Evolutionary conservation across 1,140 invertebrate species (phyloP), one percentile per base, ranked within the genome.

Genomic region (Drosophila carrolli): DNA sequence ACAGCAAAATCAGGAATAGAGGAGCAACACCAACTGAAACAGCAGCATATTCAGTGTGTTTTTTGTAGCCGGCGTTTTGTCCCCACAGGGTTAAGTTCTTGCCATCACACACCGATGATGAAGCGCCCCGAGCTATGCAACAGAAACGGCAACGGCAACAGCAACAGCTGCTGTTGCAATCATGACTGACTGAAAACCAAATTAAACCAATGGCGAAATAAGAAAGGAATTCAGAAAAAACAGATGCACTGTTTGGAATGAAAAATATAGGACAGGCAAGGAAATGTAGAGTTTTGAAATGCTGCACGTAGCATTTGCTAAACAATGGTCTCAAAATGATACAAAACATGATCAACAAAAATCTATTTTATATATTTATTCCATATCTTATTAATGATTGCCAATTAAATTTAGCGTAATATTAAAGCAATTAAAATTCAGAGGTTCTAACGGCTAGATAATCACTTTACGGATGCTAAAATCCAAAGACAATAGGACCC

Each of bases 101-200:
- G 29, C 47, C 16, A 37, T 16, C 43, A 32, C 47, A 55, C 32
- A 37, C 13, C 43, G 38, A 63, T 63, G 71, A 56, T 56, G 51
- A 62, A 65, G 27, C 27, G 70, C 71, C 72, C 35, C 44, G 51
- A 74, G 71, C 73, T 74, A 75, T 63, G 72, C 72, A 63, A 73
- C 68, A 56, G 35, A 43, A 23, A 23, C 23, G 23, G 23, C 23
- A 41, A 59, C 16, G 16, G 16, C 16, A 67, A 32, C 35, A 62
- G 37, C 32, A 62, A 40, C 56, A 53, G 56, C 68, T 38, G 67
- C 35, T 72, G 47, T 57, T 60, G 67, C 67, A 73, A 73, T 72
- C 68, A 71, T 50, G 35, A 70, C 53, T 43, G 46, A 35, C 51
- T 56, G 46, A 38, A 59, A 46, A 7, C 32, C 56, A 60, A 41